Evolutionary conservation across 2,797 vertebrate genomes (phyloP).

Genomic region (Neomorphus geoffroyi): DNA sequence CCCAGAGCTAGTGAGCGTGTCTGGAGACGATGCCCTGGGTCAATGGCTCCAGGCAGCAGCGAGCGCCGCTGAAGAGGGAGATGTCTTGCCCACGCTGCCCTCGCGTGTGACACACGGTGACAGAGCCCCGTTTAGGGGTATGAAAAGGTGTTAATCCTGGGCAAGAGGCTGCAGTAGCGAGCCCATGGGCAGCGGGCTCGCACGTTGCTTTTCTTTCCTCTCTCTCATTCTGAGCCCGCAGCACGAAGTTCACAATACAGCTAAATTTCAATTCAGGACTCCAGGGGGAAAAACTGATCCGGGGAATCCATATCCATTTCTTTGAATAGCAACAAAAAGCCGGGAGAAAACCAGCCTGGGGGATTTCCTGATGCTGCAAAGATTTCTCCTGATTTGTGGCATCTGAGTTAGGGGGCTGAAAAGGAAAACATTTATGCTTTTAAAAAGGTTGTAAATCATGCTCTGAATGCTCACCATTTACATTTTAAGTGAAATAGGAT

Average conservation of each 20-base stretch:
- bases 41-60: not conserved
- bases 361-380: not conserved
- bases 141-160: not conserved
- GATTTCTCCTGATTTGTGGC: conserved; percentile 34
- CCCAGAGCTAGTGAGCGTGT: fast-evolving
- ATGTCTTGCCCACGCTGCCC: fast-evolving
- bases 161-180: not conserved
- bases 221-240: fast-evolving
- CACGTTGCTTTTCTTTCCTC: fast-evolving
- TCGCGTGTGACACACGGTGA: fast-evolving
- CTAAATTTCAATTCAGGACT: not conserved
- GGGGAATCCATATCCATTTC: not conserved
- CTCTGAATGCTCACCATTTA: conserved; percentile 29
- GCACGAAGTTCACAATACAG: not conserved
- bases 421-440: conserved; percentile 52
- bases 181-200: not conserved
- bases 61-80: not conserved
- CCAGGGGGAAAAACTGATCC: not conserved
- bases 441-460: conserved; percentile 19
- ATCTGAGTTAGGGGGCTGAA: not conserved
- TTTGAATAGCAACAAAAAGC: not conserved
- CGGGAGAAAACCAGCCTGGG: not conserved
- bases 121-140: fast-evolving
- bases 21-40: not conserved
- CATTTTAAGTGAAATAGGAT: conserved; percentile 59